A percentile compares a stretch with the other conserved stretches of the same genome.
Conservation (phyloP, 2,888 invertebrate species). For the Siphonodentalium dalli region DNA sequence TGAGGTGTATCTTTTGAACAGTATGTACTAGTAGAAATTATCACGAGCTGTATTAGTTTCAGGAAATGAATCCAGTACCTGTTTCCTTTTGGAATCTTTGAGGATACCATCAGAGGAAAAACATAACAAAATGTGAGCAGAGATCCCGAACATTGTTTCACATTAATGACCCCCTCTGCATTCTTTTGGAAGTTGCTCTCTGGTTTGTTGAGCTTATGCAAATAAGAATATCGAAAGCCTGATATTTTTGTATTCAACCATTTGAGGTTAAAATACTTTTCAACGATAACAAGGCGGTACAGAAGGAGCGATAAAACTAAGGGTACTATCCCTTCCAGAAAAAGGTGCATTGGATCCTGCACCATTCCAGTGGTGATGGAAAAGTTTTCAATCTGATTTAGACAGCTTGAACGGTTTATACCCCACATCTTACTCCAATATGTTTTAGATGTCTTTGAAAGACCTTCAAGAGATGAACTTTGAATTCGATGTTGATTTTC, state of each 20-base stretch:
- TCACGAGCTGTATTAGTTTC: conserved; percentile 11
- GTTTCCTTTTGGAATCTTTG: conserved; percentile 8
- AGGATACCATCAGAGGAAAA: conserved; percentile 21
- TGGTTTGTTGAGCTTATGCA: conserved; percentile 11
- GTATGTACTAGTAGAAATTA: too few relatives aligned
- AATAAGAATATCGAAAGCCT: background rate
- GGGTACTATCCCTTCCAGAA: conserved; percentile 13
- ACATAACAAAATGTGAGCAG: too few relatives aligned
- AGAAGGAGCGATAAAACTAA: conserved; percentile 1
- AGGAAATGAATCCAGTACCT: conserved; percentile 19
- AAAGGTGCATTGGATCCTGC: conserved; percentile 26
- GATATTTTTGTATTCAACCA: background rate
- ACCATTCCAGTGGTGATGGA: conserved; percentile 18
- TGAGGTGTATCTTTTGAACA: conserved; percentile 1
- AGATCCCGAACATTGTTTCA: too few relatives aligned
- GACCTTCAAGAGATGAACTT: background rate
- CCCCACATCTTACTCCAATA: conserved; percentile 20
- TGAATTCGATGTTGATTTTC: conserved; percentile 13
- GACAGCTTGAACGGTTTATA: conserved; percentile 5
- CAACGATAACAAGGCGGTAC: background rate
- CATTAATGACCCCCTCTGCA: conserved; percentile 5
- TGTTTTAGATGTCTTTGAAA: background rate
- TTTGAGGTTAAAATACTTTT: background rate
- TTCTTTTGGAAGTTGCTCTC: too few relatives aligned
- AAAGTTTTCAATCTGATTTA: conserved; percentile 8